Conservation (phyloP, 2,113 vertebrate genomes). For the Daubentonia madagascariensis region DNA sequence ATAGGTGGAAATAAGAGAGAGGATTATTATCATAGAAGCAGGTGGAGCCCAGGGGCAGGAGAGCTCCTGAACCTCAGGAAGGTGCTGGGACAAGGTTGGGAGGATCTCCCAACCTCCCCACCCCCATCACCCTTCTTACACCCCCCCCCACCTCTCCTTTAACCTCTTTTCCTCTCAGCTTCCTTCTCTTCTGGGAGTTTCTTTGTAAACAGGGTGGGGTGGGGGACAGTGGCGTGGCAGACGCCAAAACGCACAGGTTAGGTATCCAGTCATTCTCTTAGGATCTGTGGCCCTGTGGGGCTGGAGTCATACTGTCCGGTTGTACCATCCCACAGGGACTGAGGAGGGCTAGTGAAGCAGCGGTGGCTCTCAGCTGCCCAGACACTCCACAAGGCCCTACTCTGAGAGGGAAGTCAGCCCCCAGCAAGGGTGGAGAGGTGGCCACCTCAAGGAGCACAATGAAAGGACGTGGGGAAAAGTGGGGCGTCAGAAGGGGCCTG, state of each 20-base stretch:
- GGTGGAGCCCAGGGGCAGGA: background rate
- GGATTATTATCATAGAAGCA: background rate
- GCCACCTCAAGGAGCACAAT: background rate
- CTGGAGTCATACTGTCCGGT: background rate
- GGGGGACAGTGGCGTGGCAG: too few species aligned
- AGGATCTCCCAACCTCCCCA: too few species aligned
- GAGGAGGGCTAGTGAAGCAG: background rate
- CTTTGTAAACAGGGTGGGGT: background rate
- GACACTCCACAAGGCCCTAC: background rate
- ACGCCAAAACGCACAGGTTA: background rate
- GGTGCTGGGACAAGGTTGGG: background rate
- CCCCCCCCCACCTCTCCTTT: accelerated
- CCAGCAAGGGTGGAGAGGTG: background rate
- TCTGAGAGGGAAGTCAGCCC: background rate
- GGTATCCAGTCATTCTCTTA: background rate
- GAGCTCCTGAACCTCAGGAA: background rate
- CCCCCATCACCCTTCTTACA: background rate
- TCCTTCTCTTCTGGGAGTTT: background rate
- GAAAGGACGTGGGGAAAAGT: background rate
- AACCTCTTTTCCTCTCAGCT: background rate
- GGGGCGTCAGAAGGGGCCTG: background rate
- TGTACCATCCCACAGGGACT: background rate
- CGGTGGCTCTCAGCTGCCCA: background rate
- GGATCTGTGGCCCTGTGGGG: background rate
- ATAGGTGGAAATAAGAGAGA: background rate